phyloP scores from a whole-genome alignment of 1,140 invertebrate genomes.

The Drosophila pseudoobscura region DNA sequence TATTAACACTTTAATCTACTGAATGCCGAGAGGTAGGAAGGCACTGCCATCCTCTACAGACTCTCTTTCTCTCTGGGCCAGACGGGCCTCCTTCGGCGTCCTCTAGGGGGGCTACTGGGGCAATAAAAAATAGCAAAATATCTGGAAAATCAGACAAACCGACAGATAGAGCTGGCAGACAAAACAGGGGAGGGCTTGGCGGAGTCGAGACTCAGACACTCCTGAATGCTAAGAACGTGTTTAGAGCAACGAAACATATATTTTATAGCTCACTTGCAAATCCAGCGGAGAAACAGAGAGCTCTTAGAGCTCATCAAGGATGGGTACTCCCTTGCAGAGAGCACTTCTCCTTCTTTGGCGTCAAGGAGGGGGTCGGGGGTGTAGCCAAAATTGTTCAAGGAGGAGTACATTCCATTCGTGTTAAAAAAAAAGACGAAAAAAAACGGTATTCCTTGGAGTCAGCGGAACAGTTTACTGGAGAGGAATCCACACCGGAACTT shows the following conservation, averaged over 20 bases:
- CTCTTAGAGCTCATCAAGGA: neutral
- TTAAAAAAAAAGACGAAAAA: no score
- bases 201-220: conserved; percentile 24
- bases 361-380: no score
- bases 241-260: conserved; percentile 33
- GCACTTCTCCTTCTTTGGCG: no score
- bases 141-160: conserved; percentile 70
- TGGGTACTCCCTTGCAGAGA: neutral
- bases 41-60: conserved; percentile 32
- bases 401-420: no score
- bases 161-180: conserved; percentile 46
- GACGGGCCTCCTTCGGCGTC: neutral
- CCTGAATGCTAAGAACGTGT: conserved; percentile 69
- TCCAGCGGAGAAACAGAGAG: neutral
- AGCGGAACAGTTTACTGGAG: no score
- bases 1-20: conserved; percentile 79
- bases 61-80: neutral
- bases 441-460: no score
- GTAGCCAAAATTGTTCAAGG: conserved; percentile 8
- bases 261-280: conserved; percentile 39
- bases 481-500: neutral
- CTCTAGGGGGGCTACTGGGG: conserved; percentile 54
- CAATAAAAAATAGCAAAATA: conserved; percentile 80
- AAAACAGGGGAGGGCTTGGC: conserved; percentile 11
- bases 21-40: conserved; percentile 57